Conservation (phyloP, 2,888 invertebrate species). For the Andrena fulva region DNA sequence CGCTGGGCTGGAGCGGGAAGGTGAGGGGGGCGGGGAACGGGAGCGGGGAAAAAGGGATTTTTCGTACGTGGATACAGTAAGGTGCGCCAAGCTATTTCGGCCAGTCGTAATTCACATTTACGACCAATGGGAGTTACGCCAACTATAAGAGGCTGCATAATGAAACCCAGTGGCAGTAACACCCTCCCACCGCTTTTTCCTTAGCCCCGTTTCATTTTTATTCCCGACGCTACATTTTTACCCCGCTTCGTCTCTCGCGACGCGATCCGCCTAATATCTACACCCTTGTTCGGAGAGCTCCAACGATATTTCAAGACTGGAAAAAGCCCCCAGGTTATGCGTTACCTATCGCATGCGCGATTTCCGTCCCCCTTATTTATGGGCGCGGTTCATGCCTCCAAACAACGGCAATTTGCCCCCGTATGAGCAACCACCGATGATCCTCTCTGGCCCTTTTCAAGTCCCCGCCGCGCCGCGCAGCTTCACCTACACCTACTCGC, state of each 20-base stretch:
- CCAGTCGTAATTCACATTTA: conserved; percentile 81
- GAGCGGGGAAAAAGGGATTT: conserved; percentile 8
- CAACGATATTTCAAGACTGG: conserved; percentile 45
- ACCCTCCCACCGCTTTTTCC: conserved; percentile 41
- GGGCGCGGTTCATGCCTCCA: conserved; percentile 24
- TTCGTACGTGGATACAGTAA: conserved; percentile 66
- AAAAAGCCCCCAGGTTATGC: conserved; percentile 12
- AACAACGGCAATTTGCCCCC: conserved; percentile 57
- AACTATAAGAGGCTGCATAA: conserved; percentile 82
- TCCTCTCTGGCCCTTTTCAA: not conserved
- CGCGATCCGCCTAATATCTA: conserved; percentile 70
- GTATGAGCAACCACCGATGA: not conserved
- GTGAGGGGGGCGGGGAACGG: no score
- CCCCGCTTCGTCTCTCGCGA: conserved; percentile 60
- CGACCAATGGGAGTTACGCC: conserved; percentile 82
- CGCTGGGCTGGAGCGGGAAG: conserved; percentile 9
- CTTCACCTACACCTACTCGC: conserved; percentile 11
- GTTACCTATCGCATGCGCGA: conserved; percentile 46
- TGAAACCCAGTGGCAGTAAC: conserved; percentile 77
- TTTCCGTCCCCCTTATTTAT: conserved; percentile 55
- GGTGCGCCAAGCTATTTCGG: conserved; percentile 78
- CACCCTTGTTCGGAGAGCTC: conserved; percentile 29
- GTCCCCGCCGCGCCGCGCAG: not conserved
- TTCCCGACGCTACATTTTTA: conserved; percentile 41
- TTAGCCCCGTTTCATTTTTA: conserved; percentile 58